Conservation (phyloP, 2,113 vertebrate genomes). For the Protomyctophum bolini region DNA sequence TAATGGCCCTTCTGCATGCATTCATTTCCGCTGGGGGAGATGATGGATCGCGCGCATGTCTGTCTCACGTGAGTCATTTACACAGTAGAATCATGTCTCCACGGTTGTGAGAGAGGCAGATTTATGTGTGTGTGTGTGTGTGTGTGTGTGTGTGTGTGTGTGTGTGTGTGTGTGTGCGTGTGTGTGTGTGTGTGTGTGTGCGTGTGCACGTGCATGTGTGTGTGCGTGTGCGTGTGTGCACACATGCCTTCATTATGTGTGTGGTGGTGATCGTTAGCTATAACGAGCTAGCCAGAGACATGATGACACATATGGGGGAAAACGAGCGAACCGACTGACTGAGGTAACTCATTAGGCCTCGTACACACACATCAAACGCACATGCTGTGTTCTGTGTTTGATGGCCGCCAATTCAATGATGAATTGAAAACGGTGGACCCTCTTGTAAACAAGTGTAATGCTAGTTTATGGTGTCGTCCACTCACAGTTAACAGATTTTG, state of each 20-base stretch:
- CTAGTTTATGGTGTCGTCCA: background rate
- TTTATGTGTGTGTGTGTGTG: conserved; percentile 12
- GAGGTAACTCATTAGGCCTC: conserved; percentile 32
- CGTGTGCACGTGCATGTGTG: background rate
- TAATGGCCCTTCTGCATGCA: background rate
- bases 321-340: conserved; percentile 56
- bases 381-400: too few species aligned
- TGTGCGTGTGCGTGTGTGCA: background rate
- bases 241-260: conserved; percentile 32
- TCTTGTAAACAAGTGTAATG: background rate
- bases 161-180: conserved; percentile 15
- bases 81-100: too few species aligned
- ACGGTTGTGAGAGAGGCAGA: background rate
- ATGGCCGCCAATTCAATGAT: too few species aligned
- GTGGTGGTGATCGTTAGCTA: conserved; percentile 16
- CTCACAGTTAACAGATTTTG: too few species aligned
- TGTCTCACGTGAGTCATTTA: too few species aligned
- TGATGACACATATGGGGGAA: conserved; percentile 61
- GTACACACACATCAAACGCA: background rate
- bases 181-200: background rate
- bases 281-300: conserved; percentile 7
- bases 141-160: conserved; percentile 17
- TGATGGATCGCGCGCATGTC: background rate
- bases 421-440: too few species aligned
- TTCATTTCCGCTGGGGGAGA: background rate